Evolutionary conservation across 2,888 invertebrate genomes (phyloP), one percentile per base, ranked within the genome.

Genomic region (Campaea margaritaria): DNA sequence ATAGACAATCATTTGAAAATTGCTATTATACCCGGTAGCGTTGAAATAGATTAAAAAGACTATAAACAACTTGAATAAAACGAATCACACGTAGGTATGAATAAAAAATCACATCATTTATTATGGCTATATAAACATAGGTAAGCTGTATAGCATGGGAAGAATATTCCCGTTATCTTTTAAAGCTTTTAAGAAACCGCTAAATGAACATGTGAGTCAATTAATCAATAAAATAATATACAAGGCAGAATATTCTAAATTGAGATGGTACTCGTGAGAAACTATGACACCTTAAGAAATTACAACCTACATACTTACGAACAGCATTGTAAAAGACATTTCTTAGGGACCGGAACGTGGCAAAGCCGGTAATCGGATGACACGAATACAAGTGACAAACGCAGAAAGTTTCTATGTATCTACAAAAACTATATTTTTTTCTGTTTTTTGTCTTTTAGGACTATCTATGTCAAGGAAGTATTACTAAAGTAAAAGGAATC

Each of bases 161-260:
- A 61, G 45, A 61, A 55, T 39, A 48, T 56, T 56, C 55, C 60
- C 60, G 60, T 61, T 61, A 61, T 52, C 43, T 56, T 51, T 52
- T 51, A 60, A 56, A 56, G 60, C 60, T 61, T 61, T 61, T 51
- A 55, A 56, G 55, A 61, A 55, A 55, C 55, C 55, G 60, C 60
- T 39, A 61, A 60, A 51, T 55, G 42, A 51, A 51, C 43, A 55
- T 61, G 60, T 56, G 47, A 61, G 47, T 61, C 60, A 56, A 61
- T 61, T 61, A 61, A 61, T 61, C 60, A 61, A 61, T 61, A 61
- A 61, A 60, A 61, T n/a, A n/a, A n/a, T 61, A 55, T 61, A 61
- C 51, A 61, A n/a, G 51, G 36, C 51, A 36, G n/a, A 56, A 52
- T 56, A 48, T 60, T 60, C 45, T 51, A 61, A 61, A 56, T 51